Conservation (phyloP, 30 jellyfish, hydroid and myxozoan species). For the Aurelia aurita region DNA sequence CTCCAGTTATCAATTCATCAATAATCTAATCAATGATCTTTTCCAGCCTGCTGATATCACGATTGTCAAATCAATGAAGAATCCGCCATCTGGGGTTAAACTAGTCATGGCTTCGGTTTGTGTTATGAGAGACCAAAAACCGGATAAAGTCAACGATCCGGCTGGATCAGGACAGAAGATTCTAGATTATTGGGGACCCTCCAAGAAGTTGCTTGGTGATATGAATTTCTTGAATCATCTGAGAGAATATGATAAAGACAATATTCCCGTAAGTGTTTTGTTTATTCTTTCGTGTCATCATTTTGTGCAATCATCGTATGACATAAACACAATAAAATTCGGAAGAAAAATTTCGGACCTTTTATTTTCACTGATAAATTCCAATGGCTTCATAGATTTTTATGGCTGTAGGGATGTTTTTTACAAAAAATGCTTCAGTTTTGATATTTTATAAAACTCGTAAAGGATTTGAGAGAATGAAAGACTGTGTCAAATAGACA, state of each 20-base stretch:
- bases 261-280: conserved; percentile 85
- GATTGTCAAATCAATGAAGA: conserved; percentile 97
- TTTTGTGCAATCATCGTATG: too few species aligned
- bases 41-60: conserved; percentile 97
- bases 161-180: conserved; percentile 98
- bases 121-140: conserved; percentile 94
- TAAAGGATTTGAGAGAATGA: too few species aligned
- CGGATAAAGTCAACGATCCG: conserved; percentile 94
- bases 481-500: too few species aligned
- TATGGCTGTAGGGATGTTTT: too few species aligned
- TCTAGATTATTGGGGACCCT: conserved; percentile 98
- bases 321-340: too few species aligned
- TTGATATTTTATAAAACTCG: too few species aligned
- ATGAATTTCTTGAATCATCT: conserved; percentile 88
- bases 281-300: neutral
- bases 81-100: conserved; percentile 98
- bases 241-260: conserved; percentile 91
- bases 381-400: too few species aligned
- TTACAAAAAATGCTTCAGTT: too few species aligned
- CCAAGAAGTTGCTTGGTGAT: conserved; percentile 97
- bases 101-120: conserved; percentile 99
- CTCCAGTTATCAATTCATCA: too few species aligned
- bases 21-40: neutral
- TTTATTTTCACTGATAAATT: too few species aligned
- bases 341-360: too few species aligned